phyloP scores from a whole-genome alignment of 2,888 invertebrate genomes.

The Sericinus montela region DNA sequence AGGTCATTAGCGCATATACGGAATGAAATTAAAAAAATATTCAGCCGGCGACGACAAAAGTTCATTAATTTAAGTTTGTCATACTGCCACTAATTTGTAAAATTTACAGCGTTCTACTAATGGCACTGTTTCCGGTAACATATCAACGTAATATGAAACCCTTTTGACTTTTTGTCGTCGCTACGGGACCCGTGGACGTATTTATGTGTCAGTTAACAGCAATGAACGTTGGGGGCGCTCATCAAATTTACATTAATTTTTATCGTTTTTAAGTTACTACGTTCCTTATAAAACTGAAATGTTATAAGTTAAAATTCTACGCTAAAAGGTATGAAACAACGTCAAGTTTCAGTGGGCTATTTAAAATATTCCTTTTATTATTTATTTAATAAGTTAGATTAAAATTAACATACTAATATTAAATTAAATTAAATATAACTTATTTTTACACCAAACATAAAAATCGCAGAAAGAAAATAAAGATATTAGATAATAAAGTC shows the following conservation, averaged over 20 bases:
- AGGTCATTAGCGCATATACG: constrained; percentile 56
- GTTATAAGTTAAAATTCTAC: too few species aligned
- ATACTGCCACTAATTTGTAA: constrained; percentile 71
- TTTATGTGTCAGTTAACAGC: constrained; percentile 70
- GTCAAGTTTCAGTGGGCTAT: too few species aligned
- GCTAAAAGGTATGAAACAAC: too few species aligned
- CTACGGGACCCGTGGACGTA: constrained; percentile 47
- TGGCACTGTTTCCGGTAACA: constrained; percentile 67
- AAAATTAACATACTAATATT: too few species aligned
- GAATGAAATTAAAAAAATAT: constrained; percentile 50
- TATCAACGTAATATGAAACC: constrained; percentile 56
- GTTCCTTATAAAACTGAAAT: not conserved
- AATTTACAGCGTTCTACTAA: constrained; percentile 68
- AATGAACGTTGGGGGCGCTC: constrained; percentile 48
- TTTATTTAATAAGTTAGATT: too few species aligned
- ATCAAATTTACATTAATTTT: constrained; percentile 56
- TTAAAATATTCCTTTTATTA: too few species aligned
- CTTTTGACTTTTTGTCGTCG: constrained; percentile 39
- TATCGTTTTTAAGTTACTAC: constrained; percentile 19
- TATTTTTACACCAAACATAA: too few species aligned
- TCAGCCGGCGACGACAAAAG: constrained; percentile 39
- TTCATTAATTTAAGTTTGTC: constrained; percentile 75
- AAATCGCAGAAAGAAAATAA: too few species aligned
- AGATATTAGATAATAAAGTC: too few species aligned
- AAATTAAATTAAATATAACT: too few species aligned